A percentile compares a stretch with the other conserved stretches of the same genome.
Evolutionary conservation across 2,888 invertebrate genomes (phyloP).

Genomic region (Camptogramma bilineatum): DNA sequence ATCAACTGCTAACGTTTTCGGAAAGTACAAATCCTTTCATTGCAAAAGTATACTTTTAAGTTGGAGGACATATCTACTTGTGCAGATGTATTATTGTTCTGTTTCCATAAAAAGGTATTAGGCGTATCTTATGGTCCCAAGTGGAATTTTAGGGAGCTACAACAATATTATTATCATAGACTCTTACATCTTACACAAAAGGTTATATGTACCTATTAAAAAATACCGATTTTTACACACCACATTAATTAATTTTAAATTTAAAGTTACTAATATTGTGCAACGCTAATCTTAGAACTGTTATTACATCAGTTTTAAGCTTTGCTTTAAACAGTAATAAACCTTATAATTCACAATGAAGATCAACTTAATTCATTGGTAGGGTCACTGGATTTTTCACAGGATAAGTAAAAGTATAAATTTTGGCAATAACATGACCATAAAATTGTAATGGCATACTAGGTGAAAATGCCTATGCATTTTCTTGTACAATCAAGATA

Average conservation of each 20-base stretch:
- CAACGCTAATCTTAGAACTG: slow-evolving; percentile 55
- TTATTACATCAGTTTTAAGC: slow-evolving; percentile 43
- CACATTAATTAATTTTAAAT: slow-evolving; percentile 49
- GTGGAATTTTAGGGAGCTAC: slow-evolving; percentile 35
- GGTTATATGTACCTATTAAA: slow-evolving; percentile 39
- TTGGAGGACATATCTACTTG: background rate
- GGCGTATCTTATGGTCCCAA: slow-evolving; percentile 41
- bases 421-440: background rate
- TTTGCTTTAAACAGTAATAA: slow-evolving; percentile 49
- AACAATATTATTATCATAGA: slow-evolving; percentile 33
- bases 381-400: background rate
- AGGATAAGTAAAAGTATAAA: background rate
- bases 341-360: background rate
- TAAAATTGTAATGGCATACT: background rate
- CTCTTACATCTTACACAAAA: slow-evolving; percentile 35
- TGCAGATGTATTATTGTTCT: slow-evolving; percentile 33
- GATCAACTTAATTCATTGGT: background rate
- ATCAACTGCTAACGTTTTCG: slow-evolving; percentile 4
- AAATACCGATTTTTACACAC: slow-evolving; percentile 46
- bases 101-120: slow-evolving; percentile 23
- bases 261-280: slow-evolving; percentile 51
- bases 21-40: slow-evolving; percentile 7
- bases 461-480: background rate
- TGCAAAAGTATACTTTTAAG: slow-evolving; percentile 3
- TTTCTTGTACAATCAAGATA: background rate